These are phyloP conservation scores for Thereva nobilitata DNA, from an alignment of 2,888 invertebrate species.

Conservation along the genomic window DNA sequence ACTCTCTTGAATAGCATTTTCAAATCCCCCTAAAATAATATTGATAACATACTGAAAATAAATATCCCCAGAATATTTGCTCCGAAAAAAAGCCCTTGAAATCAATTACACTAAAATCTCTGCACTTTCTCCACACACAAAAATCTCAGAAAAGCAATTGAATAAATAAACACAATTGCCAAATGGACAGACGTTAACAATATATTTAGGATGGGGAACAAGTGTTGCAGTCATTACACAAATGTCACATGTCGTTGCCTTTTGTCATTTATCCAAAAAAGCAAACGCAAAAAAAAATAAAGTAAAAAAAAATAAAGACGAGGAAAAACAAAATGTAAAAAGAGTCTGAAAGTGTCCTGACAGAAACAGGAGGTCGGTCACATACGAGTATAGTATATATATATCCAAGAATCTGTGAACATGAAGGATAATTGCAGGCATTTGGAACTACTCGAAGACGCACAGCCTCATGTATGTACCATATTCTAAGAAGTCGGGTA, in stretches of 20 bases:
- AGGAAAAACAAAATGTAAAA: too few species aligned
- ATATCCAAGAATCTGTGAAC: conserved; percentile 6
- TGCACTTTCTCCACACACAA: too few species aligned
- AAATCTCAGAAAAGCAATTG: too few species aligned
- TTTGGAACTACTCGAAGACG: conserved; percentile 3
- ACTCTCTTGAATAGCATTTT: too few species aligned
- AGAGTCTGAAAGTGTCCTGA: background rate
- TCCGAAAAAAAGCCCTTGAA: too few species aligned
- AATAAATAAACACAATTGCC: background rate
- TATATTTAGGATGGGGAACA: background rate
- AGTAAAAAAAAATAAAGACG: background rate
- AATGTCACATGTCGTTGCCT: conserved; percentile 6
- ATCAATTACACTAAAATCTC: too few species aligned
- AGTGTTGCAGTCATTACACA: background rate
- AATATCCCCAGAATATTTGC: too few species aligned
- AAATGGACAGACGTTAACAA: conserved; percentile 10
- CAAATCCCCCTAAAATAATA: too few species aligned
- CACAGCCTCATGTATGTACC: background rate
- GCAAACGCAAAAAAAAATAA: conserved; percentile 2
- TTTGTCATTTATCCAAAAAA: background rate
- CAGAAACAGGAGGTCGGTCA: conserved; percentile 4
- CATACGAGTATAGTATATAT: too few species aligned
- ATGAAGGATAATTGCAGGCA: conserved; percentile 12
- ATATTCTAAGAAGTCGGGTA: conserved; percentile 14
- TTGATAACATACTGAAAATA: too few species aligned